Base-by-base conservation (phyloP, 2,888 invertebrate genomes). In the Ferdinandea cuprea region DNA sequence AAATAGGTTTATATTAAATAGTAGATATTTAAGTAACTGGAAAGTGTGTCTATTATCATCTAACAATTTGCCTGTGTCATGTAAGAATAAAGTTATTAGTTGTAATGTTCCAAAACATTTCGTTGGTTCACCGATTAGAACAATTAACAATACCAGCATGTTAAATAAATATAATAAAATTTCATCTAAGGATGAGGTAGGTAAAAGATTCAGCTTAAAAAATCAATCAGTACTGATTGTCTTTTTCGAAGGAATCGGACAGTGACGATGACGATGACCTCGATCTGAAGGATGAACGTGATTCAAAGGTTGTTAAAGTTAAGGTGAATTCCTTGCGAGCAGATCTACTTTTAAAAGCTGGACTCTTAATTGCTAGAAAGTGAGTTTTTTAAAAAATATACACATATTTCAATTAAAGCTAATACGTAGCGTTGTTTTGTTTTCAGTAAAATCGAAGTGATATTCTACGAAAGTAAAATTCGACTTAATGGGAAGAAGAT, bases 401-500 rank as follows among this genome's bases (percentile, higher is more conserved):
- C 13, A 15, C 1, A 8, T 3, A 3, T 2, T 7, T 7, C 1
- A 17, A 15, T 2, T 15, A 13, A 0, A 3, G 4, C 11, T 54
- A 1, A 42, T 42, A n/a, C 17, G 3, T 42, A 8, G 13, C 9
- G 15, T 17, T 44, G 6, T 8, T 13, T 37, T 17, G 28, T 66
- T 83, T 85, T 3, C 89, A 96, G 96, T 88, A 97, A 96, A 93
- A 92, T 96, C 44, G 97, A 97, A 88, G 92, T 93, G 61, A 90
- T 94, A 56, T 96, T 97, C 89, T 97, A 96, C 91, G 95, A 95
- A 85, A 95, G 95, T 88, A 95, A 94, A 92, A 93, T 97, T 80
- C 93, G 96, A 87, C 89, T 96, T 0, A 97, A 97, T 91, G 96
- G 96, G 5, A 92, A 93, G 85, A 96, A 95, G 89, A 90, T 96